Conservation (phyloP, 2,113 vertebrate species). For the Taurulus bubalis region DNA sequence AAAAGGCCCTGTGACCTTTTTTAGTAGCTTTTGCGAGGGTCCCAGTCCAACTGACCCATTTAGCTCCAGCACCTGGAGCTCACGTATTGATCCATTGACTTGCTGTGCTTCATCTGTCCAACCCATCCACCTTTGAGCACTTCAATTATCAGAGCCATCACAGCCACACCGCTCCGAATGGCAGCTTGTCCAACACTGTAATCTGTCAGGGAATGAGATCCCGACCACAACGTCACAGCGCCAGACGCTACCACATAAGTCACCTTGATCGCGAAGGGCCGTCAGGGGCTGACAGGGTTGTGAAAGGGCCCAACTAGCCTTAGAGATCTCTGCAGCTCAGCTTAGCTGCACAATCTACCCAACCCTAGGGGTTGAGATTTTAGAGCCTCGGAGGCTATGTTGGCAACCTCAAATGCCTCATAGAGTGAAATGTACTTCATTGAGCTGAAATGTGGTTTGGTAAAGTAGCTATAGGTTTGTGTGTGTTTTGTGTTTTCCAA, state of each 20-base stretch:
- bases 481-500: background rate
- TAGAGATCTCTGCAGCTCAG: constrained; percentile 50
- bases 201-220: constrained; percentile 82
- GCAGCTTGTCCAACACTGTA: constrained; percentile 80
- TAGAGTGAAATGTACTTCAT: background rate
- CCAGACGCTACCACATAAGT: constrained; percentile 74
- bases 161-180: constrained; percentile 71
- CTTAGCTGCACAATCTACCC: constrained; percentile 45
- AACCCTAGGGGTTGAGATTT: constrained; percentile 14
- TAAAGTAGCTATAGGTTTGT: background rate
- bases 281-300: constrained; percentile 61
- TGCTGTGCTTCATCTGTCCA: constrained; percentile 78
- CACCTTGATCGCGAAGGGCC: constrained; percentile 80
- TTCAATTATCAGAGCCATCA: constrained; percentile 85
- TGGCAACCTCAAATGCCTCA: constrained; percentile 21
- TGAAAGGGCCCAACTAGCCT: constrained; percentile 63
- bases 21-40: constrained; percentile 32
- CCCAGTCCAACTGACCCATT: constrained; percentile 64
- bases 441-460: background rate
- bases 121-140: constrained; percentile 78
- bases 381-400: constrained; percentile 4
- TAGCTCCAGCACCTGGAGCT: constrained; percentile 75
- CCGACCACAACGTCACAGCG: constrained; percentile 61
- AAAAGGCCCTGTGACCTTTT: constrained; percentile 58
- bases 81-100: constrained; percentile 81